phyloP scores from a whole-genome alignment of 2,888 invertebrate species.

The Acleris emargana region DNA sequence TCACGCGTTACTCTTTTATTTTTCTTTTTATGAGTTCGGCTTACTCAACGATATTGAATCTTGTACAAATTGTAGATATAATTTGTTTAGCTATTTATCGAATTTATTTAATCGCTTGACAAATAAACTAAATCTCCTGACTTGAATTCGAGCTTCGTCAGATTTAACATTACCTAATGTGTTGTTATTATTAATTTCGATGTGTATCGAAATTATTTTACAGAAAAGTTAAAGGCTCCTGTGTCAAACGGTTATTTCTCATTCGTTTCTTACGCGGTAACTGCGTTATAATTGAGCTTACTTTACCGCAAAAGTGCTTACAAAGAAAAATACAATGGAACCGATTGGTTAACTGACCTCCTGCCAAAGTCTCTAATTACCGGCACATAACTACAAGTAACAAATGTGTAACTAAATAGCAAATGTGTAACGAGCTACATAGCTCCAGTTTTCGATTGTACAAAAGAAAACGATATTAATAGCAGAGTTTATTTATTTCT shows the following conservation, averaged over 20 bases:
- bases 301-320: slow-evolving; percentile 41
- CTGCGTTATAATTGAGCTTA: slow-evolving; percentile 42
- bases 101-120: no score
- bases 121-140: no score
- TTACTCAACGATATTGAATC: slow-evolving; percentile 58
- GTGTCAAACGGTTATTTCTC: slow-evolving; percentile 6
- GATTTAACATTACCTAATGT: no score
- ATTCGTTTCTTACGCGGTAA: slow-evolving; percentile 3
- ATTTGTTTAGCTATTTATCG: background rate
- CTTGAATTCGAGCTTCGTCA: no score
- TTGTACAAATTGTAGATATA: slow-evolving; percentile 43
- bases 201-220: background rate
- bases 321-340: slow-evolving; percentile 51
- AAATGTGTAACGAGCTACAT: background rate
- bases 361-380: slow-evolving; percentile 42
- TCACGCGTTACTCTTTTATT: slow-evolving; percentile 73
- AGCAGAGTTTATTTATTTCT: no score
- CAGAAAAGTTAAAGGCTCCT: slow-evolving; percentile 14
- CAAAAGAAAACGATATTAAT: no score
- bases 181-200: no score
- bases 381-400: slow-evolving; percentile 18
- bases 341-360: slow-evolving; percentile 49
- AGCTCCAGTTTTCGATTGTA: no score
- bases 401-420: background rate
- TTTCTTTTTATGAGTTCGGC: slow-evolving; percentile 64